These are phyloP conservation scores for Fulica atra DNA, from an alignment of 2,113 vertebrate species.

Conservation along the genomic window DNA sequence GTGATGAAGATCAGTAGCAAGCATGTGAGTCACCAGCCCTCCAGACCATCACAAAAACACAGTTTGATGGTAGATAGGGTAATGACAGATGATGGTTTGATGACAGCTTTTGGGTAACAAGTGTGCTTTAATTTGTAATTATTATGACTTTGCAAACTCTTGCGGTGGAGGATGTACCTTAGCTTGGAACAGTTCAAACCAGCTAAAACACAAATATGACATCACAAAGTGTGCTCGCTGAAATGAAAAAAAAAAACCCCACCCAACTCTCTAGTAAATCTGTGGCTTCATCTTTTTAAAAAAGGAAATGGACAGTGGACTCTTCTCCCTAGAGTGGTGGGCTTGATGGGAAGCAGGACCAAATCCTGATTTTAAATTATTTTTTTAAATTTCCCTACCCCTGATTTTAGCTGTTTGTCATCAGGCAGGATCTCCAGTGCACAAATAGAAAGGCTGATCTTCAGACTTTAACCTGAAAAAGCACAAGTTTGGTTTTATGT, in stretches of 20 bases:
- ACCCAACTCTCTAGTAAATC: not conserved
- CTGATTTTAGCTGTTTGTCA: not conserved
- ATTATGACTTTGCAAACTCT: not conserved
- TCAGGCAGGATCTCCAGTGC: not conserved
- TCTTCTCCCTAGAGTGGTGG: fast-evolving
- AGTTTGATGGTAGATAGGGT: not conserved
- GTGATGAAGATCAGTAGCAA: not conserved
- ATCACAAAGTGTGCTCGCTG: not conserved
- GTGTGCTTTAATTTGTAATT: not conserved
- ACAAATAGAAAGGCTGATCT: not conserved
- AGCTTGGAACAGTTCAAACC: not conserved
- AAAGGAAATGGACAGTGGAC: not conserved
- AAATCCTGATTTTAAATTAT: not conserved
- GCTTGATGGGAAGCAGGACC: not conserved
- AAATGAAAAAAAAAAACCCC: not conserved
- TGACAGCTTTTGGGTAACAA: not conserved
- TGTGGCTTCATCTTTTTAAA: not conserved
- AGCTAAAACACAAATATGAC: not conserved
- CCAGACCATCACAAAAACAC: not conserved
- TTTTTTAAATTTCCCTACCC: not conserved
- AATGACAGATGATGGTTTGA: not conserved
- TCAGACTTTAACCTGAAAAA: not conserved
- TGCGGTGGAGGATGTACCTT: not conserved
- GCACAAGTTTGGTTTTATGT: not conserved
- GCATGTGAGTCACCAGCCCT: not conserved